Percentiles rank a stretch among this genome's conserved stretches.
phyloP scores from a whole-genome alignment of 2,888 invertebrate genomes.

The Eupelmus urozonus region DNA sequence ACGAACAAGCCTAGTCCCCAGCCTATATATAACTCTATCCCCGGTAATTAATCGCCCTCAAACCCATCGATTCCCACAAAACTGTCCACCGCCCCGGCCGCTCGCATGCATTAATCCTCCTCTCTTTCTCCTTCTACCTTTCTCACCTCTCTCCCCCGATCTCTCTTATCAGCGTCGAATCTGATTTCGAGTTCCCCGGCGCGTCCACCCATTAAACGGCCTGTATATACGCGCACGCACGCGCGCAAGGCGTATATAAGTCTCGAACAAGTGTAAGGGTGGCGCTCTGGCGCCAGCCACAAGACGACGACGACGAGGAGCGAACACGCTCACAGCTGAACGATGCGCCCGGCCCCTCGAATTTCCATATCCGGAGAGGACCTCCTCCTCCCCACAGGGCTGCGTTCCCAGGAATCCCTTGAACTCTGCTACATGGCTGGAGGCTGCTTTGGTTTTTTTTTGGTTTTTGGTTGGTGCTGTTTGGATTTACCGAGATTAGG shows the following conservation, averaged over 20 bases:
- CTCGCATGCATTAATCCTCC: constrained; percentile 27
- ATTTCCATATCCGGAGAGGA: constrained; percentile 62
- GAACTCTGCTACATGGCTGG: constrained; percentile 45
- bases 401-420: constrained; percentile 62
- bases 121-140: not conserved
- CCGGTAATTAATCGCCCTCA: not conserved
- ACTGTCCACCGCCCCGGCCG: constrained; percentile 1
- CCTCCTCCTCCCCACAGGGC: constrained; percentile 58
- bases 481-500: too few relatives aligned
- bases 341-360: constrained; percentile 48
- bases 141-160: not conserved
- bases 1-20: too few relatives aligned
- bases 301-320: constrained; percentile 29
- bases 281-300: constrained; percentile 62
- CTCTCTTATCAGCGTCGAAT: constrained; percentile 46
- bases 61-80: constrained; percentile 26
- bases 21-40: not conserved
- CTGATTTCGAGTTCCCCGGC: constrained; percentile 49
- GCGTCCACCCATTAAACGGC: constrained; percentile 38
- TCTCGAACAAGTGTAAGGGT: constrained; percentile 70
- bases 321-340: constrained; percentile 61
- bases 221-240: not conserved
- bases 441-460: too few relatives aligned
- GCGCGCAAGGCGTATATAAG: constrained; percentile 54
- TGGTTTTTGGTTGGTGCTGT: too few relatives aligned